phyloP scores from a whole-genome alignment of 2,113 vertebrate species.

The Paramormyrops kingsleyae region DNA sequence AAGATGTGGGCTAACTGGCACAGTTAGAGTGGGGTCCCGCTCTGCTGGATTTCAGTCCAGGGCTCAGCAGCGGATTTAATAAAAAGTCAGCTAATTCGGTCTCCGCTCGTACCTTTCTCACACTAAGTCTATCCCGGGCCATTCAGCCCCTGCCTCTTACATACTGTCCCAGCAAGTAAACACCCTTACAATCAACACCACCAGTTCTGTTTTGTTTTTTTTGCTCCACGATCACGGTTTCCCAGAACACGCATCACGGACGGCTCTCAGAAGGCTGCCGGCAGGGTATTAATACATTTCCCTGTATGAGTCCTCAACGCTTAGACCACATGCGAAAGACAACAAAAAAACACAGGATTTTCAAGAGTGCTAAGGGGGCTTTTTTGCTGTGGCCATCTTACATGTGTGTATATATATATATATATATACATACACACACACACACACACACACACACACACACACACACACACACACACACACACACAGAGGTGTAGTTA shows the following conservation, averaged over 20 bases:
- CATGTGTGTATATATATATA: neutral
- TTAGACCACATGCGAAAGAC: neutral
- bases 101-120: neutral
- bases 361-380: neutral
- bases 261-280: neutral
- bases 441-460: no score
- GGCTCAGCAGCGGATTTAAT: no score
- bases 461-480: no score
- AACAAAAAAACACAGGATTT: neutral
- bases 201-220: no score
- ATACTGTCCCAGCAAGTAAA: conserved; percentile 2
- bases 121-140: neutral
- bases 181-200: neutral
- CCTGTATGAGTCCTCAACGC: neutral
- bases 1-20: neutral
- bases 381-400: neutral
- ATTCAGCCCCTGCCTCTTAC: neutral
- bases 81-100: neutral
- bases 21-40: neutral
- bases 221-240: neutral
- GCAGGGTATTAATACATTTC: neutral
- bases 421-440: no score
- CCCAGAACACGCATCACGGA: neutral
- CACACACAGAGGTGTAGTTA: no score
- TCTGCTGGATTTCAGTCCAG: no score